Percentiles rank a stretch among this genome's conserved stretches.
Conservation (phyloP, 1,140 invertebrate species). For the Diabrotica undecimpunctata region DNA sequence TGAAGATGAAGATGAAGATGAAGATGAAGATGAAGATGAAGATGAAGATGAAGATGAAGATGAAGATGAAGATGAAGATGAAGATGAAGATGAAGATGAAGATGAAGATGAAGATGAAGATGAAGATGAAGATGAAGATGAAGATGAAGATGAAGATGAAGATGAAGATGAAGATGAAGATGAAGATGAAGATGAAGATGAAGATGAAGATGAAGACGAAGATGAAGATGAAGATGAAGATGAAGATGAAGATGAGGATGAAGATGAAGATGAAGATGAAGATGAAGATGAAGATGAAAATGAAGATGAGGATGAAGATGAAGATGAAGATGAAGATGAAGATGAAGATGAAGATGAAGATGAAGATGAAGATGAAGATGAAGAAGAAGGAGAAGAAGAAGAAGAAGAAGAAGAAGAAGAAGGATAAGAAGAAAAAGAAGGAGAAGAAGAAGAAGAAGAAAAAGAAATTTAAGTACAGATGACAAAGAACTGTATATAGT, state of each 20-base stretch:
- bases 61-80: conserved; percentile 1
- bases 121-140: not conserved
- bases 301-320: conserved; percentile 3
- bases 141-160: conserved; percentile 1
- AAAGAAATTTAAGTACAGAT: too few relatives aligned
- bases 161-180: not conserved
- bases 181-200: not conserved
- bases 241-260: conserved; percentile 4
- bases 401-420: not conserved
- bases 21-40: not conserved
- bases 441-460: too few relatives aligned
- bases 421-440: too few relatives aligned
- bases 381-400: not conserved
- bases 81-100: conserved; percentile 3
- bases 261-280: conserved; percentile 5
- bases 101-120: not conserved
- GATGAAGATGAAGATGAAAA: conserved; percentile 8
- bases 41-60: conserved; percentile 1
- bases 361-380: conserved; percentile 1
- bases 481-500: too few relatives aligned
- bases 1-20: conserved; percentile 4
- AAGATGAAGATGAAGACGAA: conserved; percentile 7
- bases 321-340: not conserved
- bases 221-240: conserved; percentile 3
- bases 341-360: not conserved